A percentile compares a stretch with the other conserved stretches of the same genome.
phyloP scores from a whole-genome alignment of 2,888 invertebrate species.

The Capitulum mitella region DNA sequence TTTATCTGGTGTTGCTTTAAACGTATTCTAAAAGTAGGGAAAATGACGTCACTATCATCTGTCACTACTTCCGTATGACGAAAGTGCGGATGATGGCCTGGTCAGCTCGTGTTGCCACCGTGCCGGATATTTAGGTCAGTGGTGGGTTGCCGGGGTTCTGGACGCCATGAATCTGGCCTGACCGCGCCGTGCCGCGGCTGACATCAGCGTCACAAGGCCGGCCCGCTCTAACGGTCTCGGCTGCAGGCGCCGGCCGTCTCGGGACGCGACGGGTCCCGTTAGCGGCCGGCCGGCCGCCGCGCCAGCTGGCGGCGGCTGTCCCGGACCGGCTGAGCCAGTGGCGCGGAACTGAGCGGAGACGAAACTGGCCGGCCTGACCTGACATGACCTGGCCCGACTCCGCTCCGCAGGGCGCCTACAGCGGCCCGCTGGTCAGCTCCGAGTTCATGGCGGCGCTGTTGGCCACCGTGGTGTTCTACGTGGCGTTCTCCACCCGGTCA shows the following conservation, averaged over 20 bases:
- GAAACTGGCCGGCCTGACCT: neutral
- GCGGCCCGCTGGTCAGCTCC: conserved; percentile 86
- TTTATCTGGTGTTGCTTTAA: no score
- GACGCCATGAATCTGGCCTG: neutral
- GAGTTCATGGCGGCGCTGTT: conserved; percentile 77
- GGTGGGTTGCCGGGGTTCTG: neutral
- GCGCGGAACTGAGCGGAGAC: neutral
- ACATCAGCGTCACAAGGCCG: neutral
- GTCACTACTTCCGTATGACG: neutral
- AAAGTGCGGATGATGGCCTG: neutral
- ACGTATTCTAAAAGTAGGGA: no score
- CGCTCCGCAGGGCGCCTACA: conserved; percentile 60
- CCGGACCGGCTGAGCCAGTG: neutral
- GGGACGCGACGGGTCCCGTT: neutral
- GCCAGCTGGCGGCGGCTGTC: neutral
- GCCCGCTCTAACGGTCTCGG: neutral
- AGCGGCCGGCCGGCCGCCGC: neutral
- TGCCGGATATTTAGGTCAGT: neutral
- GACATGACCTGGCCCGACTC: neutral
- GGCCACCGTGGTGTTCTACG: conserved; percentile 71
- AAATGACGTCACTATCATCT: no score
- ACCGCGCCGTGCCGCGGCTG: neutral
- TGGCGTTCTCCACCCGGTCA: conserved; percentile 74
- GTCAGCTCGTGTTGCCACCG: neutral
- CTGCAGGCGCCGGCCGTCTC: neutral